A percentile compares a stretch with the other conserved stretches of the same genome.
phyloP scores from a whole-genome alignment of 2,797 vertebrate species.

The Myotis vivesi region DNA sequence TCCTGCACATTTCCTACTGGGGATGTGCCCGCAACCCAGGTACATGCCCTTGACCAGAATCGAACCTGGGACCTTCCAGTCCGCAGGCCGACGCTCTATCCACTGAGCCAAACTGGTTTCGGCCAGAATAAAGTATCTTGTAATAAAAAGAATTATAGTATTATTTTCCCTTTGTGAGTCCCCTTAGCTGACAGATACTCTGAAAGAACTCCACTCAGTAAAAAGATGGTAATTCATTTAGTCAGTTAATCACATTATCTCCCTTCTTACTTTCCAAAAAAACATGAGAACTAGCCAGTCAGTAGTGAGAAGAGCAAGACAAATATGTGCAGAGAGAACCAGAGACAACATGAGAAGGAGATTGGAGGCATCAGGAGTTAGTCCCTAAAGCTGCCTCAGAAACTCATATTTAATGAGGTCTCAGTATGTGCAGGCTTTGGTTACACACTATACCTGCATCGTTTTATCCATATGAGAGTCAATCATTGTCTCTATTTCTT shows the following conservation, averaged over 20 bases:
- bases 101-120: too few relatives aligned
- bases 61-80: too few relatives aligned
- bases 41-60: too few relatives aligned
- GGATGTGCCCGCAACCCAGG: too few relatives aligned
- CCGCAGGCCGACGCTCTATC: too few relatives aligned
- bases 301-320: neutral
- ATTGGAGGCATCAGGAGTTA: neutral
- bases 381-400: neutral
- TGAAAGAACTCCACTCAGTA: neutral
- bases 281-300: neutral
- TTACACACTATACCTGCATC: neutral
- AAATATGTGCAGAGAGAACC: neutral
- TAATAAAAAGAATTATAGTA: neutral
- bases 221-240: neutral
- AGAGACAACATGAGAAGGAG: neutral
- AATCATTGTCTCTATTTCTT: neutral
- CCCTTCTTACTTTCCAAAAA: slow-evolving; percentile 14
- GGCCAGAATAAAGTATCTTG: neutral
- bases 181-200: neutral
- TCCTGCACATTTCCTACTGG: too few relatives aligned
- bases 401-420: neutral
- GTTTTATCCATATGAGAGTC: neutral
- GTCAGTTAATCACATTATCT: neutral
- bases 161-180: slow-evolving; percentile 9
- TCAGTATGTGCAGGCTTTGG: neutral